These are phyloP conservation scores for Netelia melanura DNA, from an alignment of 2,888 invertebrate genomes.

Conservation along the genomic window DNA sequence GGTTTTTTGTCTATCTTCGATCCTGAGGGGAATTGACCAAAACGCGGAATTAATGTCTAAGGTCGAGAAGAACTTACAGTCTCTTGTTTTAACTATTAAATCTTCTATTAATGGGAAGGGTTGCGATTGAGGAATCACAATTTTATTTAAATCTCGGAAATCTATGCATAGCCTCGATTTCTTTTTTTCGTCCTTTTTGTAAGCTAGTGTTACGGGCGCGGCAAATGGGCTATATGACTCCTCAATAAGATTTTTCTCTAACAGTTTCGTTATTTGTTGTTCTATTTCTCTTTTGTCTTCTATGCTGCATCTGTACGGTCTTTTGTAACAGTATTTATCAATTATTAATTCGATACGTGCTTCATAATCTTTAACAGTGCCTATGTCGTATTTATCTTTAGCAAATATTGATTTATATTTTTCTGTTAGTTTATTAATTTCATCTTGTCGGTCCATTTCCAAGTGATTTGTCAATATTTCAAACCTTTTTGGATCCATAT, in stretches of 20 bases:
- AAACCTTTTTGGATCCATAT: slow-evolving; percentile 42
- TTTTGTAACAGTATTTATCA: slow-evolving; percentile 37
- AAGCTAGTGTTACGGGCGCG: slow-evolving; percentile 54
- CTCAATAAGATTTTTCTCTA: slow-evolving; percentile 47
- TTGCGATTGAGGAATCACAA: slow-evolving; percentile 44
- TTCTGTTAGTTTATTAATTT: slow-evolving; percentile 36
- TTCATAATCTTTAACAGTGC: slow-evolving; percentile 49
- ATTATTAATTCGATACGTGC: slow-evolving; percentile 26
- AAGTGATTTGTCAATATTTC: slow-evolving; percentile 40
- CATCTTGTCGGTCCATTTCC: slow-evolving; percentile 23
- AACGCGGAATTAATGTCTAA: slow-evolving; percentile 50
- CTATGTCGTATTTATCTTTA: slow-evolving; percentile 61
- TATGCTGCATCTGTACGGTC: slow-evolving; percentile 50
- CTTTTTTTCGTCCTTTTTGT: slow-evolving; percentile 53
- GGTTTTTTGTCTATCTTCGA: slow-evolving; percentile 45
- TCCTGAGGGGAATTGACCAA: slow-evolving; percentile 44
- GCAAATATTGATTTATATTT: slow-evolving; percentile 51
- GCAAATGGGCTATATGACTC: slow-evolving; percentile 58
- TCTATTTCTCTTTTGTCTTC: slow-evolving; percentile 57
- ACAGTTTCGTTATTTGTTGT: slow-evolving; percentile 44
- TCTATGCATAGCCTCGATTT: slow-evolving; percentile 51
- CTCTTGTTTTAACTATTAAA: slow-evolving; percentile 47
- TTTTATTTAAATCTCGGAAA: slow-evolving; percentile 50
- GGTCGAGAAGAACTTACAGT: slow-evolving; percentile 44
- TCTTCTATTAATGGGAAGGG: slow-evolving; percentile 52